Evolutionary conservation across 2,797 vertebrate genomes (phyloP).

Genomic region (Centropyge bicolor): DNA sequence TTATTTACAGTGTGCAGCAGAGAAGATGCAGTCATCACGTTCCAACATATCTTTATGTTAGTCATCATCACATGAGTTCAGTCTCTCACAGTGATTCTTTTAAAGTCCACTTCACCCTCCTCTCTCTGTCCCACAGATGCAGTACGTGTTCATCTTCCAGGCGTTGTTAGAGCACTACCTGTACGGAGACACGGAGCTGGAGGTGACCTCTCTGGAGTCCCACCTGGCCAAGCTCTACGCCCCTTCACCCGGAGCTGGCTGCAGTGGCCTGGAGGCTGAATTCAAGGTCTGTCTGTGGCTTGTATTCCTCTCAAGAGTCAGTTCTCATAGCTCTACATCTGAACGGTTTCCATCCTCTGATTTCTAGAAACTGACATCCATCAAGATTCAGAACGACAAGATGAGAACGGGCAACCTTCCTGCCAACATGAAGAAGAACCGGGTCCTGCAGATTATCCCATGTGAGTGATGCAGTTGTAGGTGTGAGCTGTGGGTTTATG

Average conservation of each 20-base stretch:
- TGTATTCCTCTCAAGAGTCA: background rate
- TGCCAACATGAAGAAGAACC: slow-evolving; percentile 99
- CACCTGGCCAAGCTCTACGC: slow-evolving; percentile 97
- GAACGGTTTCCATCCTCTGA: background rate
- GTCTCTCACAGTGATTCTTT: background rate
- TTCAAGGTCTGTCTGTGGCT: slow-evolving; percentile 89
- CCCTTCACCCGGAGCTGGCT: slow-evolving; percentile 92
- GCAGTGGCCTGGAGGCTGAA: slow-evolving; percentile 95
- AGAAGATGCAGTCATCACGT: too few relatives aligned
- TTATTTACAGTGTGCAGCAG: too few relatives aligned
- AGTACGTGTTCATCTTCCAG: slow-evolving; percentile 99
- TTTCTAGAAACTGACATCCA: slow-evolving; percentile 94
- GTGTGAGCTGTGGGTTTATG: background rate
- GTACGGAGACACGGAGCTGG: slow-evolving; percentile 97
- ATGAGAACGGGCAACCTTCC: slow-evolving; percentile 98
- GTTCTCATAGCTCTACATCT: background rate
- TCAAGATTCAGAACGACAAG: slow-evolving; percentile 99
- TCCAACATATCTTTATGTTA: too few relatives aligned
- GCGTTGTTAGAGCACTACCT: slow-evolving; percentile 97
- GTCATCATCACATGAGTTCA: background rate
- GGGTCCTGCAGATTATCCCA: slow-evolving; percentile 98
- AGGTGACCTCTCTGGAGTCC: slow-evolving; percentile 96
- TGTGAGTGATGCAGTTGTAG: slow-evolving; percentile 71
- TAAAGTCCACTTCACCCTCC: background rate
- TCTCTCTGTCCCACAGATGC: slow-evolving; percentile 88